Percentiles rank a stretch among this genome's conserved stretches.
phyloP scores from a whole-genome alignment of 1,140 invertebrate species.

The Melitaea cinxia region DNA sequence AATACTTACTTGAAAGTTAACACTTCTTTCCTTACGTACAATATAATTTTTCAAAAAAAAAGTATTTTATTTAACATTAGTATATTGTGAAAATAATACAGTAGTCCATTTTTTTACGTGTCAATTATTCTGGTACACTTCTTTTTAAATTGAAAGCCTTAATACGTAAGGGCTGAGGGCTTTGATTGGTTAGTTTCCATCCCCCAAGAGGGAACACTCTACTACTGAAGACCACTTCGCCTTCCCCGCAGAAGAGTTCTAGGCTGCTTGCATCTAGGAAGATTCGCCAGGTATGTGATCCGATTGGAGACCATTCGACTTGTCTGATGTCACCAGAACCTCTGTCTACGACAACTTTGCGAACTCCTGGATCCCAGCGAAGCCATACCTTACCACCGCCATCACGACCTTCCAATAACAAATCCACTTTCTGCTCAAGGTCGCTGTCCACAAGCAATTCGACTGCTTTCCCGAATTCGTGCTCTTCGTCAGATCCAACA shows the following conservation, averaged over 20 bases:
- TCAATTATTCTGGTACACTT: slow-evolving; percentile 53
- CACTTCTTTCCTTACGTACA: no score
- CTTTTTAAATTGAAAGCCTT: slow-evolving; percentile 55
- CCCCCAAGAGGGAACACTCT: slow-evolving; percentile 60
- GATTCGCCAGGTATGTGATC: slow-evolving; percentile 51
- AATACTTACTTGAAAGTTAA: no score
- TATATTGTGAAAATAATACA: no score
- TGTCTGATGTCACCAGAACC: slow-evolving; percentile 60
- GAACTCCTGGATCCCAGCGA: slow-evolving; percentile 53
- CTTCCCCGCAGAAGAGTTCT: slow-evolving; percentile 73
- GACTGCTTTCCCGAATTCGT: slow-evolving; percentile 52
- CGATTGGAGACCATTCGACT: slow-evolving; percentile 62
- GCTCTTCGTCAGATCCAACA: slow-evolving; percentile 33
- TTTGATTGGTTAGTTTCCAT: slow-evolving; percentile 59
- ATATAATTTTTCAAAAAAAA: no score
- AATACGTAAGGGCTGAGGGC: slow-evolving; percentile 48
- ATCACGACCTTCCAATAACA: slow-evolving; percentile 53
- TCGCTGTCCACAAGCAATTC: slow-evolving; percentile 59
- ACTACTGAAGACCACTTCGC: slow-evolving; percentile 71
- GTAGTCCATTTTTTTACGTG: not conserved
- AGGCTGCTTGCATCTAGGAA: slow-evolving; percentile 72
- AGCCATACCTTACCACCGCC: slow-evolving; percentile 57
- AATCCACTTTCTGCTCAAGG: slow-evolving; percentile 53
- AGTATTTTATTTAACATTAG: no score
- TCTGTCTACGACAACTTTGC: slow-evolving; percentile 60